These are phyloP conservation scores for Elysia crispata DNA, from an alignment of 2,888 invertebrate species.

Conservation along the genomic window DNA sequence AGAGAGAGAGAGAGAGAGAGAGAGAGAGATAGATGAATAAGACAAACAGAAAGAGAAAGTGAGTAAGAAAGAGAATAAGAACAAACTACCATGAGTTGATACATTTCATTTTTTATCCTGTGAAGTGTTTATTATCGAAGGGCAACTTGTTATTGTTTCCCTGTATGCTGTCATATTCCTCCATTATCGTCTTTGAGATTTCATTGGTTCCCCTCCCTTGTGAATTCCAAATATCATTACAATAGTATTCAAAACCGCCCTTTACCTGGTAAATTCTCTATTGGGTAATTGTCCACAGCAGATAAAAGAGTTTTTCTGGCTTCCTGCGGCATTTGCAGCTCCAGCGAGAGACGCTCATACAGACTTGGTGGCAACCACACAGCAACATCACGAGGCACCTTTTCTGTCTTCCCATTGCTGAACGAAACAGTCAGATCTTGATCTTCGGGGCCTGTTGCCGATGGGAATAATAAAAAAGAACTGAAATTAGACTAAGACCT, in stretches of 20 bases:
- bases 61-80: too few relatives aligned
- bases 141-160: too few relatives aligned
- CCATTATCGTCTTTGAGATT: background rate
- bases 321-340: slow-evolving; percentile 73
- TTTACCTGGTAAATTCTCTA: slow-evolving; percentile 59
- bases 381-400: slow-evolving; percentile 63
- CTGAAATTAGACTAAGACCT: too few relatives aligned
- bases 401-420: slow-evolving; percentile 72
- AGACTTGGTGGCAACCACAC: slow-evolving; percentile 74
- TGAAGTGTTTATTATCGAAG: too few relatives aligned
- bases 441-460: slow-evolving; percentile 66
- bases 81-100: too few relatives aligned
- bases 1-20: too few relatives aligned
- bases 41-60: too few relatives aligned
- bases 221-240: background rate
- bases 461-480: too few relatives aligned
- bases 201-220: background rate
- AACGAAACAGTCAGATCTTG: slow-evolving; percentile 72
- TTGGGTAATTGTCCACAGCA: slow-evolving; percentile 65
- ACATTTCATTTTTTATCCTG: too few relatives aligned
- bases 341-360: slow-evolving; percentile 73
- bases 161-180: background rate
- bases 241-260: background rate
- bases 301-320: slow-evolving; percentile 68
- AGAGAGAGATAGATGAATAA: too few relatives aligned